Evolutionary conservation across 2,797 vertebrate genomes (phyloP).

Genomic region (Gymnocypris eckloni): DNA sequence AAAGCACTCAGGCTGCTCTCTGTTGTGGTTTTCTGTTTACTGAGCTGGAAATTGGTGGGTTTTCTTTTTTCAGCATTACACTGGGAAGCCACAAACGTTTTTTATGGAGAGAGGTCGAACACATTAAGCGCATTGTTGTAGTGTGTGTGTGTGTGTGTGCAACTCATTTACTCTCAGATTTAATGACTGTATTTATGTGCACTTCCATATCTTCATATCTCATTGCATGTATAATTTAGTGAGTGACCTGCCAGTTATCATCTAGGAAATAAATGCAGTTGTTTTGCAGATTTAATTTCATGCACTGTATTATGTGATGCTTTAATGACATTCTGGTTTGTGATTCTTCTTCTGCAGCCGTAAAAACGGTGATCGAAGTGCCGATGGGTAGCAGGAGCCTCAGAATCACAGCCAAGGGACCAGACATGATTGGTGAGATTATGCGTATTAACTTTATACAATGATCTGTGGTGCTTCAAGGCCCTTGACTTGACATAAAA

Average conservation of each 20-base stretch:
- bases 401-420: slow-evolving; percentile 88
- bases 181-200: slow-evolving; percentile 8
- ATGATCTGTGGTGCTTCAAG: neutral
- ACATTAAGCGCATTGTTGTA: slow-evolving; percentile 18
- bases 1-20: slow-evolving; percentile 41
- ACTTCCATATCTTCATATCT: neutral
- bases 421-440: slow-evolving; percentile 86
- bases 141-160: slow-evolving; percentile 20
- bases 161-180: slow-evolving; percentile 6
- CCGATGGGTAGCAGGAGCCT: slow-evolving; percentile 88
- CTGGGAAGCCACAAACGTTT: slow-evolving; percentile 37
- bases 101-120: neutral
- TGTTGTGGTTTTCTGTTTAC: slow-evolving; percentile 48
- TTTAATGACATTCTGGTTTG: slow-evolving; percentile 13
- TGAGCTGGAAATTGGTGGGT: slow-evolving; percentile 40
- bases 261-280: neutral
- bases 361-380: slow-evolving; percentile 88
- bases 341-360: slow-evolving; percentile 73
- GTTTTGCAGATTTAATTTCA: neutral
- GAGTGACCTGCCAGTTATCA: neutral
- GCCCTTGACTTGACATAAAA: neutral
- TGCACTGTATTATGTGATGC: neutral
- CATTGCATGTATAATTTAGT: neutral
- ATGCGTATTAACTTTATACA: neutral
- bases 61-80: slow-evolving; percentile 25